Evolutionary conservation across 2,113 vertebrate genomes (phyloP), one percentile per base, ranked within the genome.

Genomic region (Todiramphus saurophagus): DNA sequence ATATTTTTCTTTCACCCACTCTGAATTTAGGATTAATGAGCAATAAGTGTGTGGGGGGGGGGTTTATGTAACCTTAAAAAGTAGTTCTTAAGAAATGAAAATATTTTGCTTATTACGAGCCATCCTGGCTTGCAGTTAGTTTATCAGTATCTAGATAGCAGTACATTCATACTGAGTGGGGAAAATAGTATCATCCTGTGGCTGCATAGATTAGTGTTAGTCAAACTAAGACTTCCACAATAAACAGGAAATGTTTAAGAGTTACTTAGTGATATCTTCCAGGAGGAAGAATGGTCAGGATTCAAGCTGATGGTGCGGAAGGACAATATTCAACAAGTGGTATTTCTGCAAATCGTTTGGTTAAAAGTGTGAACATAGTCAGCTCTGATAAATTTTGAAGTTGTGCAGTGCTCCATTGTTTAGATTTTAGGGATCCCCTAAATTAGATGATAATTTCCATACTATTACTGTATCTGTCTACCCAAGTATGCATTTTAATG

Each of bases 391-490:
- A 43, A 64, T 46, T 17, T 24, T 68, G 16, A 31, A 72, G 11
- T 68, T 73, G 10, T 7, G 12, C 50, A 70, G 53, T 0, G 7
- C 44, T 90, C 20, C 4, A 2, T 33, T 64, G 35, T 56, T 88
- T 51, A 64, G 33, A 53, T 28, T 90, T 56, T 37, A 41, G 62
- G 8, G 11, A 80, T 77, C 11, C 33, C 9, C 58, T 48, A 69
- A 92, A 88, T 28, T 17, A 50, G 27, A 27, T 77, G 2, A 14
- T 80, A 17, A 66, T 84, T 67, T 73, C 43, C 3, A 2, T 84
- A 30, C 30, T 67, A 59, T 9, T 55, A 41, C 16, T 0, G 0
- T 69, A 12, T 48, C 27, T 76, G 5, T 41, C 16, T 90, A 5
- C 31, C 11, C 11, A 55, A 27, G 33, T 41, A 19, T 12, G 41